Percentiles rank a stretch among this genome's conserved stretches.
Evolutionary conservation across 2,888 invertebrate species (phyloP).

Genomic region (Gibbula magus): DNA sequence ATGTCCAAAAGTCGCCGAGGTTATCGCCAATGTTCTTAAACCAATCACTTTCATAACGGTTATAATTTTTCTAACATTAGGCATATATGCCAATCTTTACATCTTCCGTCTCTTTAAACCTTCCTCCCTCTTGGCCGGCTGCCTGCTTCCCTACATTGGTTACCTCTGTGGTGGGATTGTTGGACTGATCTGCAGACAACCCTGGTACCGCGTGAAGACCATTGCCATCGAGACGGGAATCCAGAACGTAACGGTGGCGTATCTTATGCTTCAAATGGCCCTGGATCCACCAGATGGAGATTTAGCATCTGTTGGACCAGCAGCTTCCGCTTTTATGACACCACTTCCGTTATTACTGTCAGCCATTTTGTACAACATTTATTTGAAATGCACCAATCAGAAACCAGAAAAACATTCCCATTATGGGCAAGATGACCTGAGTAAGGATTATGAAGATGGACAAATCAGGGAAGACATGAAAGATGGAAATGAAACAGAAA

Average conservation of each 20-base stretch:
- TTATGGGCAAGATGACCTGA: no score
- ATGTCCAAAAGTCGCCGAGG: slow-evolving; percentile 80
- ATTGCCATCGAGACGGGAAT: slow-evolving; percentile 90
- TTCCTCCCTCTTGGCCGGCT: slow-evolving; percentile 60
- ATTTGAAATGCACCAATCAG: slow-evolving; percentile 26
- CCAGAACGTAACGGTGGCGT: slow-evolving; percentile 94
- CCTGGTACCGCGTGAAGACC: slow-evolving; percentile 77
- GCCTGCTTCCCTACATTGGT: slow-evolving; percentile 69
- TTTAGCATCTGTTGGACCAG: slow-evolving; percentile 82
- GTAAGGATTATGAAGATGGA: no score
- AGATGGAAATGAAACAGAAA: no score
- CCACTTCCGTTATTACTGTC: slow-evolving; percentile 85
- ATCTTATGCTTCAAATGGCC: slow-evolving; percentile 88
- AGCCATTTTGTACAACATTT: slow-evolving; percentile 52
- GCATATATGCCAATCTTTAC: slow-evolving; percentile 91
- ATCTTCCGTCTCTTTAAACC: slow-evolving; percentile 88
- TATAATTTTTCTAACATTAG: slow-evolving; percentile 89
- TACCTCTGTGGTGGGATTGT: slow-evolving; percentile 63
- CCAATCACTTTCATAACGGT: slow-evolving; percentile 88
- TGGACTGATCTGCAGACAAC: slow-evolving; percentile 58
- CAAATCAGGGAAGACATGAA: no score
- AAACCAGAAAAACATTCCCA: not conserved
- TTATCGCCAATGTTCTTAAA: slow-evolving; percentile 81
- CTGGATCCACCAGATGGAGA: slow-evolving; percentile 90
- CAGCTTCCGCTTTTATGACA: slow-evolving; percentile 88